Percentiles rank a stretch among this genome's conserved stretches.
Conservation (phyloP, 2,888 invertebrate species). For the Phengaris arion region DNA sequence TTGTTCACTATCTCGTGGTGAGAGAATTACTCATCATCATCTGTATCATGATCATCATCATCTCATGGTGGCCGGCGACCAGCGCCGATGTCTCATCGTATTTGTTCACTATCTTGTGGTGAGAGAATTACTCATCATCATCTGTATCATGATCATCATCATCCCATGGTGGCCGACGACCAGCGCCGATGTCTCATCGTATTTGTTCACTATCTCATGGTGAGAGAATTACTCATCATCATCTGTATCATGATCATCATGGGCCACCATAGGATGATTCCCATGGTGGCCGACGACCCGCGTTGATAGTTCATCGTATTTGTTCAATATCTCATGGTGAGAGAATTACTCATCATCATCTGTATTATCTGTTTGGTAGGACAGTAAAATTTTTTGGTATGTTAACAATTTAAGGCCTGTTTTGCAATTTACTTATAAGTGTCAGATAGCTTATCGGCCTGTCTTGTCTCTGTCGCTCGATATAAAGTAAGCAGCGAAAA, state of each 20-base stretch:
- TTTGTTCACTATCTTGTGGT: slow-evolving; percentile 72
- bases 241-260: not conserved
- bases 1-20: slow-evolving; percentile 68
- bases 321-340: too few relatives aligned
- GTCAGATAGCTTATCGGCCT: too few relatives aligned
- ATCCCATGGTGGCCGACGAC: not conserved
- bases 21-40: slow-evolving; percentile 11
- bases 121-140: slow-evolving; percentile 24
- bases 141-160: not conserved
- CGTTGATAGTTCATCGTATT: too few relatives aligned
- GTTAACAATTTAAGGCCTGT: too few relatives aligned
- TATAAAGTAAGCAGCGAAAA: too few relatives aligned
- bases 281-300: too few relatives aligned
- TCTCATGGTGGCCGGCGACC: not conserved
- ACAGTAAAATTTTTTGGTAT: too few relatives aligned
- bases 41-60: not conserved
- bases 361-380: too few relatives aligned
- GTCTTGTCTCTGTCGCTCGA: too few relatives aligned
- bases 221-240: slow-evolving; percentile 25
- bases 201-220: slow-evolving; percentile 67
- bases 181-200: too few relatives aligned
- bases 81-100: slow-evolving; percentile 64
- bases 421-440: too few relatives aligned
- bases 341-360: too few relatives aligned
- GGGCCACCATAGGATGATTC: not conserved